Evolutionary conservation across 2,113 vertebrate species (phyloP), one percentile per base, ranked within the genome.

Genomic region (Orycteropus afer): DNA sequence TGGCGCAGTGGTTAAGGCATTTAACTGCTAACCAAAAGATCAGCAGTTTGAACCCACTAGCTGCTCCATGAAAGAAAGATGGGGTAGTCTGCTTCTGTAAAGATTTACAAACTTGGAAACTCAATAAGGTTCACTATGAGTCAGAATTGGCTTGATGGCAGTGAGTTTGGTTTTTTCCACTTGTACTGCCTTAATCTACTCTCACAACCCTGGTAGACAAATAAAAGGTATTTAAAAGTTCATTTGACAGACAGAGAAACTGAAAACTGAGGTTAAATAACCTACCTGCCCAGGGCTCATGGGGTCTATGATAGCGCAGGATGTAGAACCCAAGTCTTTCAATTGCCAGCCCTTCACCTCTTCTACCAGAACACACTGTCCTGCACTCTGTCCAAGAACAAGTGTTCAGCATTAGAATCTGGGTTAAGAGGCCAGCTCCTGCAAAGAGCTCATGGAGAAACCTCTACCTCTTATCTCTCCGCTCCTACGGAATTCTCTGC

Each of bases 321-420:
- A 92, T 18, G 71, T n/a, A 77, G 80, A 77, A 85, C 9, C 29
- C 13, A 22, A 37, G 40, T 76, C 85, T 93, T 79, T 69, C 63
- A 55, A 55, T 37, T 69, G 63, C 57, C 42, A 71, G 67, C 59
- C 84, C 40, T 93, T 83, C n/a, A 23, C 10, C 14, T 88, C 53
- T 76, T 61, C 83, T 51, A 37, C 59, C 29, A 45, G 34, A 78
- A 88, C 86, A 91, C 18, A 15, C 3, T 3, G 17, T 78, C 78
- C 57, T 69, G 51, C 5, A 80, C 65, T 90, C 76, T 22, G 40
- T 89, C 90, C n/a, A 91, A 37, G 73, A 90, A 22, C 3, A 13
- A 93, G 80, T n/a, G n/a, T 49, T 71, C 47, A 69, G 73, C 84
- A 57, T 34, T 59, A 67, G 37, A 74, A 53, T 73, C 86, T 95